These are phyloP conservation scores for Phylloscopus trochiloides DNA, from an alignment of 2,113 vertebrate species.

Conservation along the genomic window DNA sequence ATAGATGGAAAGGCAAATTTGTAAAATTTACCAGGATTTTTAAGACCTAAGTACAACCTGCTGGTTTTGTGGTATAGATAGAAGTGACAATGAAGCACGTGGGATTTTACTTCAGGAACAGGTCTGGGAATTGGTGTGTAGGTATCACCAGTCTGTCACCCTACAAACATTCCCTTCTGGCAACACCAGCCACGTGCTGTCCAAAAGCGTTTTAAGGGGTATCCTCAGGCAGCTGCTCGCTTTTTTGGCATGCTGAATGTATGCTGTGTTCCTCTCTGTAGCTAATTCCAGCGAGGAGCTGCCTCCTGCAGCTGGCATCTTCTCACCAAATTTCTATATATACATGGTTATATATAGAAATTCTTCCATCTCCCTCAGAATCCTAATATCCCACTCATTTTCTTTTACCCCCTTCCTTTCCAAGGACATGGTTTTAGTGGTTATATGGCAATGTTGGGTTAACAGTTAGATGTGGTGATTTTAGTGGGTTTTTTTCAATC, in stretches of 20 bases:
- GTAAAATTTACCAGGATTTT: background rate
- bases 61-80: background rate
- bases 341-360: background rate
- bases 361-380: background rate
- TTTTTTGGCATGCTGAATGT: rapidly evolving
- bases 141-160: background rate
- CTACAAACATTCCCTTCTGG: background rate
- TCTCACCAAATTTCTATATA: background rate
- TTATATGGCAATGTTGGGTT: background rate
- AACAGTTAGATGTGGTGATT: background rate
- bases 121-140: background rate
- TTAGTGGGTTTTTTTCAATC: background rate
- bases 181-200: background rate
- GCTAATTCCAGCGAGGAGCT: background rate
- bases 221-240: background rate
- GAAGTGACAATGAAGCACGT: background rate
- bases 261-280: background rate
- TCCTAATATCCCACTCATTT: background rate
- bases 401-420: background rate
- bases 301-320: background rate
- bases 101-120: background rate
- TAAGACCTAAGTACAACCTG: background rate
- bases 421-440: background rate
- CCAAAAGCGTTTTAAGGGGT: background rate
- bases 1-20: background rate